A percentile compares a stretch with the other conserved stretches of the same genome.
Conservation (phyloP, 2,797 vertebrate species). For the Leptatherina wallacei region DNA sequence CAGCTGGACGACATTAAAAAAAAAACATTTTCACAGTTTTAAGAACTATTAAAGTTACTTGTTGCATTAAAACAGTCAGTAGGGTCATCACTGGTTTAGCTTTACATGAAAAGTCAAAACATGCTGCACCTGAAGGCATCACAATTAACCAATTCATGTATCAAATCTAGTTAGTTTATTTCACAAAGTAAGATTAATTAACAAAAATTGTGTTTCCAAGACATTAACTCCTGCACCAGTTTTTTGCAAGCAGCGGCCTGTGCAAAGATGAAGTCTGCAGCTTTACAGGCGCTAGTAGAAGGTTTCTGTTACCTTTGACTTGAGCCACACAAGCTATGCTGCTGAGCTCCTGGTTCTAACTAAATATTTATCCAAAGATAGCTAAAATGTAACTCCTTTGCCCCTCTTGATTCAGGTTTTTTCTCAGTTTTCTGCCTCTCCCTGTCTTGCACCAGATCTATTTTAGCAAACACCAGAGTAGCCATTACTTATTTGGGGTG, state of each 20-base stretch:
- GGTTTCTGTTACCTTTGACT: background rate
- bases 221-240: background rate
- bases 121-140: background rate
- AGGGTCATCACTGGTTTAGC: background rate
- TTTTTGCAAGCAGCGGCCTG: background rate
- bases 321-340: background rate
- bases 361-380: background rate
- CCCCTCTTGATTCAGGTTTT: slow-evolving; percentile 32
- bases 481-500: slow-evolving; percentile 85
- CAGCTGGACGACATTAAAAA: background rate
- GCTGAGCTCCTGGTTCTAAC: background rate
- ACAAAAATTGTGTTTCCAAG: background rate
- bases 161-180: background rate
- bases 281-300: background rate
- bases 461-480: slow-evolving; percentile 76
- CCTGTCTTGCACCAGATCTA: slow-evolving; percentile 68
- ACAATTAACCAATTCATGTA: background rate
- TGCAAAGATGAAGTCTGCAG: background rate
- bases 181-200: background rate
- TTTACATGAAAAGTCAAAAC: background rate
- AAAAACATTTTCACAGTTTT: background rate
- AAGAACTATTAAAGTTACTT: background rate
- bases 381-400: slow-evolving; percentile 13
- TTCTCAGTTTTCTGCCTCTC: slow-evolving; percentile 42
- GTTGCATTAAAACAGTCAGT: background rate